Percentiles rank a stretch among this genome's conserved stretches.
These are phyloP conservation scores for Xyliphius kryptos DNA, from an alignment of 2,113 vertebrate species.

Conservation along the genomic window DNA sequence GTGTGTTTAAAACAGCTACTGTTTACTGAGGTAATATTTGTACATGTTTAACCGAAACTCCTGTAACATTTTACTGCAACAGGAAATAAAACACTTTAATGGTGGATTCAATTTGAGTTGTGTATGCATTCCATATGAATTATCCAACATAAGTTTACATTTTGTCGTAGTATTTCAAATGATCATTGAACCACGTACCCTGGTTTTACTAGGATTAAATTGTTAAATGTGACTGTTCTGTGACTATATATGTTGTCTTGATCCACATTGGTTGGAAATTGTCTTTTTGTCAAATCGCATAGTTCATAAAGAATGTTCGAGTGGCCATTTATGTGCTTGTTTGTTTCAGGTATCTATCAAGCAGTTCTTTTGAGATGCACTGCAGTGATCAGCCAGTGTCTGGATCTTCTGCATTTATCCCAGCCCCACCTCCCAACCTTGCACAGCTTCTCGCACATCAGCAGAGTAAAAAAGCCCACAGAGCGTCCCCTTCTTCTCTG, in stretches of 20 bases:
- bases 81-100: constrained; percentile 37
- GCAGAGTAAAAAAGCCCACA: constrained; percentile 65
- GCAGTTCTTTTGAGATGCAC: constrained; percentile 56
- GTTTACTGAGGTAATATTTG: neutral
- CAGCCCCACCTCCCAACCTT: constrained; percentile 76
- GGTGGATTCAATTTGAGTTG: constrained; percentile 25
- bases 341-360: constrained; percentile 76
- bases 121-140: neutral
- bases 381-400: constrained; percentile 53
- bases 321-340: constrained; percentile 49
- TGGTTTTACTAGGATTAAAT: too few relatives aligned
- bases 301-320: too few relatives aligned
- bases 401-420: constrained; percentile 63
- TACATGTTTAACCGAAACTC: constrained; percentile 8
- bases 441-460: constrained; percentile 74
- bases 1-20: constrained; percentile 1
- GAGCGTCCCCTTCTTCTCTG: constrained; percentile 76
- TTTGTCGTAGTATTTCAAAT: too few relatives aligned
- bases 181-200: too few relatives aligned
- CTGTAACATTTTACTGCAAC: constrained; percentile 24
- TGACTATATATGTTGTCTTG: too few relatives aligned
- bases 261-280: too few relatives aligned
- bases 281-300: too few relatives aligned
- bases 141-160: too few relatives aligned
- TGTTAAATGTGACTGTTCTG: too few relatives aligned